Evolutionary conservation across 2,888 invertebrate species (phyloP), one percentile per base, ranked within the genome.

Genomic region (Ormyrus labotus): DNA sequence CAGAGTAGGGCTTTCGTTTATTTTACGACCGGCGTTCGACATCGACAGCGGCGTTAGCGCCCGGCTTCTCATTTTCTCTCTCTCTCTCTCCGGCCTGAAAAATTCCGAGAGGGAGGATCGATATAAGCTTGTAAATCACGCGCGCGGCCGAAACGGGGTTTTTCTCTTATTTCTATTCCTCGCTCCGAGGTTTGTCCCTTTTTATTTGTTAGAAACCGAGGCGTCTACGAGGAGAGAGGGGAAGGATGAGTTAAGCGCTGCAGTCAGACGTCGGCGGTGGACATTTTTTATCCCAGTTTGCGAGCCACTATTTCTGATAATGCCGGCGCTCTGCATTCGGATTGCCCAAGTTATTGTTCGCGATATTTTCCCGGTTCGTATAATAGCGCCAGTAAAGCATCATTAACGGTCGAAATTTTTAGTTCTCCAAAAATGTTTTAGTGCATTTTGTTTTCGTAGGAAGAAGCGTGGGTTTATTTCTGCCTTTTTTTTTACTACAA

Each of bases 211-310:
- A 9, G 34, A 2, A 4, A 34, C 3, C 34, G 34, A 34, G 4
- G 34, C 34, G 34, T 34, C 45, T 55, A 45, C 4, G 11, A 53
- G 51, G 69, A 19, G 57, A 7, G 45, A 4, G 61, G 34, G 61
- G 10, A 13, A 6, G 53, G 9, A 64, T 48, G 48, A 64, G 13
- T 34, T 13, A 7, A n/a, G 19, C 51, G 13, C 19, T 34, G 63
- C 7, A 8, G n/a, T 34, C 34, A n/a, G 61, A 58, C 57, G 45
- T 47, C 51, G 34, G 34, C 34, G 50, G 4, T 51, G 60, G 65
- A 58, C 60, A 78, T 71, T 72, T 72, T 67, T 78, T 72, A 72
- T 72, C 68, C 71, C 51, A 50, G 60, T 71, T 78, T 65, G 19
- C 10, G 9, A 13, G 64, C 61, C 11, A 13, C n/a, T 58, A 53